These are phyloP conservation scores for Brachirus orientalis DNA, from an alignment of 2,113 vertebrate species.

Conservation along the genomic window DNA sequence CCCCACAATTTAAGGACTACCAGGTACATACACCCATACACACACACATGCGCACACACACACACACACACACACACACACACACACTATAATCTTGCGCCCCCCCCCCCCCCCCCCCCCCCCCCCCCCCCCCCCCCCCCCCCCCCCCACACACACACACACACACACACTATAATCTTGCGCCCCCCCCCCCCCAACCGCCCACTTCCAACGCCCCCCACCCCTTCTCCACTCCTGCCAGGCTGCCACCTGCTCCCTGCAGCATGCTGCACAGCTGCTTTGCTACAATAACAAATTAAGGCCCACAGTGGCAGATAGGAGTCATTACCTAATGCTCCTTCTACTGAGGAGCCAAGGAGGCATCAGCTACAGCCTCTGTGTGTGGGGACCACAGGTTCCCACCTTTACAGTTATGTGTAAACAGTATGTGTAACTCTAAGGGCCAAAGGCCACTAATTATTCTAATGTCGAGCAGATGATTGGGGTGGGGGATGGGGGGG, in stretches of 20 bases:
- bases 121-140: slow-evolving; percentile 56
- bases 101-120: slow-evolving; percentile 60
- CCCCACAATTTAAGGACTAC: too few species aligned
- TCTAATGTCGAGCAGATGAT: slow-evolving; percentile 39
- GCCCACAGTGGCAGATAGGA: slow-evolving; percentile 71
- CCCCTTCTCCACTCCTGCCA: slow-evolving; percentile 72
- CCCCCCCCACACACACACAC: slow-evolving; percentile 34
- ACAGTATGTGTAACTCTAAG: slow-evolving; percentile 16
- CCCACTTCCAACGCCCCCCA: slow-evolving; percentile 58
- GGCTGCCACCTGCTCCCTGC: slow-evolving; percentile 85
- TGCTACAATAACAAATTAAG: slow-evolving; percentile 85
- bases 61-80: slow-evolving; percentile 36
- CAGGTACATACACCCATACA: too few species aligned
- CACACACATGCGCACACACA: slow-evolving; percentile 44
- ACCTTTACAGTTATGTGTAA: background rate
- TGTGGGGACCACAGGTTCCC: background rate
- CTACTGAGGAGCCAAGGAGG: slow-evolving; percentile 42
- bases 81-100: slow-evolving; percentile 42
- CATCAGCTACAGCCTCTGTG: slow-evolving; percentile 22
- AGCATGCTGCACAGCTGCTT: slow-evolving; percentile 85
- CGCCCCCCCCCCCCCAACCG: slow-evolving; percentile 50
- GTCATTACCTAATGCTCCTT: slow-evolving; percentile 75
- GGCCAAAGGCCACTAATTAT: slow-evolving; percentile 61
- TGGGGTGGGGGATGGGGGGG: slow-evolving; percentile 3
- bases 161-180: slow-evolving; percentile 41